Evolutionary conservation across 2,888 invertebrate species (phyloP).

Genomic region (Xestia ashworthii): DNA sequence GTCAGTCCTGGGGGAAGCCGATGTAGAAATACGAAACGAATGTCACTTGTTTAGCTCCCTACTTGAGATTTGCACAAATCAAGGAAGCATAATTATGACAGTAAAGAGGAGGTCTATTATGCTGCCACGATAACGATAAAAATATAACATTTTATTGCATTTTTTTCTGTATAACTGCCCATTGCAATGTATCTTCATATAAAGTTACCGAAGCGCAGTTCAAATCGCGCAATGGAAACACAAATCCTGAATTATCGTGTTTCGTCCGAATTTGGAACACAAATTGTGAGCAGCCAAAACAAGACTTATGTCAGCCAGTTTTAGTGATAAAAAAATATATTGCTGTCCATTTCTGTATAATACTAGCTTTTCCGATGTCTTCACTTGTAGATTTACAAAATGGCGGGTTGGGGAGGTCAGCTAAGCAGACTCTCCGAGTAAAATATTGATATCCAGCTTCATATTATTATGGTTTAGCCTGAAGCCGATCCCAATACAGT

Average conservation of each 20-base stretch:
- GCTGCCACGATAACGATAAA: neutral
- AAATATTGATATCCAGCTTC: neutral
- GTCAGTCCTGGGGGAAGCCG: too few relatives aligned
- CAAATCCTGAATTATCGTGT: slow-evolving; percentile 49
- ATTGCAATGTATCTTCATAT: slow-evolving; percentile 37
- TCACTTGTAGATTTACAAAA: neutral
- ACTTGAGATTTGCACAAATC: neutral
- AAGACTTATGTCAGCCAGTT: slow-evolving; percentile 22
- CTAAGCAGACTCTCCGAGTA: neutral
- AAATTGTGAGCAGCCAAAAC: slow-evolving; percentile 31
- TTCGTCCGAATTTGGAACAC: slow-evolving; percentile 21
- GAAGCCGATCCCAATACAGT: neutral
- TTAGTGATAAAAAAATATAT: slow-evolving; percentile 40
- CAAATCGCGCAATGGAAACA: slow-evolving; percentile 43
- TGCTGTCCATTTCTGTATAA: neutral
- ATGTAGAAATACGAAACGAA: neutral
- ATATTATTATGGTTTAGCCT: neutral
- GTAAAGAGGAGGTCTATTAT: neutral
- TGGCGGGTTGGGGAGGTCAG: neutral
- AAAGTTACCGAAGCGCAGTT: slow-evolving; percentile 26
- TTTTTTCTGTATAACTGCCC: slow-evolving; percentile 19
- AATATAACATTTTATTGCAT: slow-evolving; percentile 10
- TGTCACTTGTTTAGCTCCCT: neutral
- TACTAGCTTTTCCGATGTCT: neutral
- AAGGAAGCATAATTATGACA: neutral